Evolutionary conservation across 2,888 invertebrate genomes (phyloP), one percentile per base, ranked within the genome.

Genomic region (Tuta absoluta): DNA sequence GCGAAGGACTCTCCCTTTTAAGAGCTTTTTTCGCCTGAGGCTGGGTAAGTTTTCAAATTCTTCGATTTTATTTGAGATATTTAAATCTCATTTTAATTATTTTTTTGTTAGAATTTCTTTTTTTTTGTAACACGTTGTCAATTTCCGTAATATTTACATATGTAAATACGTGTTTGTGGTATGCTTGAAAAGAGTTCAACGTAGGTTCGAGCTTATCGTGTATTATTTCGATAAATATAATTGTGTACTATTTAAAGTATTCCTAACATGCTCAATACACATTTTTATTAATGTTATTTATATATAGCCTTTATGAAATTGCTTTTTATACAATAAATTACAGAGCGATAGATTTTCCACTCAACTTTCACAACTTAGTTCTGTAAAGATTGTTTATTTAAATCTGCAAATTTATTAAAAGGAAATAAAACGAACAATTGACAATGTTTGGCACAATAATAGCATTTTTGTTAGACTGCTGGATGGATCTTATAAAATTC

Each of bases 41-140:
- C 77, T 70, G 81, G 86, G 88, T 88, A 81, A 87, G 87, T 86
- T 86, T 53, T 80, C 64, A 74, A 74, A 75, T 71, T 37, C 28
- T 62, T 37, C 51, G 14, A n/a, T 51, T 61, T 41, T 62, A 63
- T 61, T 51, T 58, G 11, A n/a, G 28, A 58, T 5, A 14, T 12
- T 23, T 41, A n/a, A 28, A 51, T 58, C 12, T 49, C 33, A 58
- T 19, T 11, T 19, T 51, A 33, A 2, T 48, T 48, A 58, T 14
- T 49, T 17, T 23, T 23, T 17, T 8, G 21, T 24, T 45, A 0
- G 11, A 28, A 11, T 24, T 17, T 23, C 23, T 45, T 49, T 21
- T 2, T 19, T 49, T 7, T 19, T 2, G 8, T 19, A 8, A 12
- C n/a, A 45, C n/a, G 5, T 56, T 56, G 21, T 23, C 1, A 8